A percentile compares a stretch with the other conserved stretches of the same genome.
Conservation (phyloP, 2,888 invertebrate genomes). For the Mythimna impura region DNA sequence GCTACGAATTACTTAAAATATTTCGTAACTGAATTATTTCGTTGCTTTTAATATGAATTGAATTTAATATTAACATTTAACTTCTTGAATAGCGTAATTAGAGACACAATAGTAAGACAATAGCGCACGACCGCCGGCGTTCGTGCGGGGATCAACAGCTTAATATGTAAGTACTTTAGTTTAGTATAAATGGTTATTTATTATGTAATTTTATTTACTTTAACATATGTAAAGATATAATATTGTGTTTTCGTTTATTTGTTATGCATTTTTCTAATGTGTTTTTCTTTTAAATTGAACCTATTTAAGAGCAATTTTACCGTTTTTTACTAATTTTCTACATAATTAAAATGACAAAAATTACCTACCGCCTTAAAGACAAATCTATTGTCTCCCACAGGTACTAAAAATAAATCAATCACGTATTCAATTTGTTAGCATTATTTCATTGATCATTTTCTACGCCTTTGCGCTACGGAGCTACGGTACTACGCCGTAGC, state of each 20-base stretch:
- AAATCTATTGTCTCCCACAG: neutral
- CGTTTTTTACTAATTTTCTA: neutral
- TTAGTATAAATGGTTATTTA: too few species aligned
- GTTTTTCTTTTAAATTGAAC: too few species aligned
- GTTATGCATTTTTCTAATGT: too few species aligned
- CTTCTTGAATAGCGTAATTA: too few species aligned
- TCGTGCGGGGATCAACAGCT: too few species aligned
- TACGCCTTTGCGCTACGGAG: constrained; percentile 28
- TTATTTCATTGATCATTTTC: constrained; percentile 8
- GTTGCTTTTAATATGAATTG: neutral
- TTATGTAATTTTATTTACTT: too few species aligned
- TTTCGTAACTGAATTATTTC: constrained; percentile 21
- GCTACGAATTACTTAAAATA: constrained; percentile 28
- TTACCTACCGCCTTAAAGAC: neutral
- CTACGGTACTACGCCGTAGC: constrained; percentile 41
- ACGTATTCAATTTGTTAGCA: constrained; percentile 34
- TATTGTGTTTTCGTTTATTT: too few species aligned
- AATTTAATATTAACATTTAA: too few species aligned
- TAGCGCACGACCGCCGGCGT: too few species aligned
- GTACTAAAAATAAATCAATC: constrained; percentile 31
- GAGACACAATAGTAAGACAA: too few species aligned
- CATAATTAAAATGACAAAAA: neutral
- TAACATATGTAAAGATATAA: too few species aligned
- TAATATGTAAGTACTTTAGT: too few species aligned
- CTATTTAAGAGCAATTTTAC: neutral